Evolutionary conservation across 1,140 invertebrate species (phyloP), one percentile per base, ranked within the genome.

Genomic region (Drosophila funebris): DNA sequence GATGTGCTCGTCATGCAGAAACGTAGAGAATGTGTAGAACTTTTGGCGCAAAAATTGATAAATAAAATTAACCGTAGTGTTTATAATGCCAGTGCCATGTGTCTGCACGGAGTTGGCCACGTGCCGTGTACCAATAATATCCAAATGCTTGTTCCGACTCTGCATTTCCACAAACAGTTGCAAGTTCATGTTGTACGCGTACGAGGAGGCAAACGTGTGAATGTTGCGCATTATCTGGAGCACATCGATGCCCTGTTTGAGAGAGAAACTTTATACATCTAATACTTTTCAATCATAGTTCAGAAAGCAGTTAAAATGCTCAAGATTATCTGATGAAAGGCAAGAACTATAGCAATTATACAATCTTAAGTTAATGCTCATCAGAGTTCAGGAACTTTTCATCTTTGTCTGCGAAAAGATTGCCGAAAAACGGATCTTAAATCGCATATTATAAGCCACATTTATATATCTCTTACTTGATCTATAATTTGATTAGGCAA

Each of bases 221-320:
- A 99, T 98, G 85, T 99, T 99, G 43, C 98, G 93, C 96, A 99
- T 99, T 43, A 99, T 98, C 93, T 99, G 97, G 33, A 99, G 92
- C 2, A 99, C 97, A 93, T 99, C 99, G n/a, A 99, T 92, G 37
- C 99, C 99, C 94, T 96, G 84, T 7, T 14, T 20, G 6, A 18
- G 16, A 46, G 7, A 27, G 5, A 2, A 24, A 44, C 0, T 31
- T 3, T 9, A 9, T 9, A n/a, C n/a, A n/a, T n/a, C n/a, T n/a
- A n/a, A n/a, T n/a, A n/a, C n/a, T n/a, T n/a, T n/a, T n/a, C n/a
- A n/a, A n/a, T n/a, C n/a, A n/a, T n/a, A n/a, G n/a, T n/a, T n/a
- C n/a, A n/a, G n/a, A n/a, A n/a, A n/a, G n/a, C n/a, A n/a, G n/a
- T n/a, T n/a, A n/a, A n/a, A n/a, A n/a, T n/a, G n/a, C n/a, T n/a